These are phyloP conservation scores for Phoebastria nigripes DNA, from an alignment of 2,797 vertebrate genomes.

Conservation along the genomic window DNA sequence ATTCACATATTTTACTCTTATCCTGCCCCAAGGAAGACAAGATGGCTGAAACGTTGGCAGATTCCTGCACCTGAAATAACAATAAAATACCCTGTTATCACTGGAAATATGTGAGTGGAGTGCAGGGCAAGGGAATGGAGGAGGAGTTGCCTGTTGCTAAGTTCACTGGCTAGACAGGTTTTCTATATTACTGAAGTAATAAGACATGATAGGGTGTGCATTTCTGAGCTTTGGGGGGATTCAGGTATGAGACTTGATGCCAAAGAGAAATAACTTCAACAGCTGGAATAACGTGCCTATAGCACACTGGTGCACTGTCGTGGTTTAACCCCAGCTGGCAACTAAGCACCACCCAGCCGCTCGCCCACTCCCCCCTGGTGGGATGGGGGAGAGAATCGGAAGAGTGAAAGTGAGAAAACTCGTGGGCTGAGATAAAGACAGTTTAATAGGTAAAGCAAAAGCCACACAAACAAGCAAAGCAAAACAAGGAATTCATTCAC, in stretches of 20 bases:
- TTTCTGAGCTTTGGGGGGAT: slow-evolving; percentile 6
- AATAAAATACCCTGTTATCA: slow-evolving; percentile 60
- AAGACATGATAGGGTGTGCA: not conserved
- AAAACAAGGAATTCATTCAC: too few relatives aligned
- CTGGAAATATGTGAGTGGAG: not conserved
- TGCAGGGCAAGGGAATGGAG: not conserved
- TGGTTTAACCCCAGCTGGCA: too few relatives aligned
- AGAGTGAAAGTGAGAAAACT: too few relatives aligned
- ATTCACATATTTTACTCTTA: slow-evolving; percentile 54
- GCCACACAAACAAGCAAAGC: too few relatives aligned
- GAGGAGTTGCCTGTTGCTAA: not conserved
- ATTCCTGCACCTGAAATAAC: slow-evolving; percentile 42
- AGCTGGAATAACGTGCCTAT: not conserved
- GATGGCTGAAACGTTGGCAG: slow-evolving; percentile 44
- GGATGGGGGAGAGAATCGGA: too few relatives aligned
- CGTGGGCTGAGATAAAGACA: too few relatives aligned
- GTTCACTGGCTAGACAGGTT: not conserved
- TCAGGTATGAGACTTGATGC: not conserved
- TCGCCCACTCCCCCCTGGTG: too few relatives aligned
- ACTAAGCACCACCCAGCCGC: too few relatives aligned
- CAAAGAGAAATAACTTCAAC: slow-evolving; percentile 23
- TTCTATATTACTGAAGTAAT: not conserved
- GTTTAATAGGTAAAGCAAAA: too few relatives aligned
- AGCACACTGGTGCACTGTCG: not conserved
- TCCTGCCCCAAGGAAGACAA: slow-evolving; percentile 38